Evolutionary conservation across 2,797 vertebrate species (phyloP).

Genomic region (Lutjanus campechanus): DNA sequence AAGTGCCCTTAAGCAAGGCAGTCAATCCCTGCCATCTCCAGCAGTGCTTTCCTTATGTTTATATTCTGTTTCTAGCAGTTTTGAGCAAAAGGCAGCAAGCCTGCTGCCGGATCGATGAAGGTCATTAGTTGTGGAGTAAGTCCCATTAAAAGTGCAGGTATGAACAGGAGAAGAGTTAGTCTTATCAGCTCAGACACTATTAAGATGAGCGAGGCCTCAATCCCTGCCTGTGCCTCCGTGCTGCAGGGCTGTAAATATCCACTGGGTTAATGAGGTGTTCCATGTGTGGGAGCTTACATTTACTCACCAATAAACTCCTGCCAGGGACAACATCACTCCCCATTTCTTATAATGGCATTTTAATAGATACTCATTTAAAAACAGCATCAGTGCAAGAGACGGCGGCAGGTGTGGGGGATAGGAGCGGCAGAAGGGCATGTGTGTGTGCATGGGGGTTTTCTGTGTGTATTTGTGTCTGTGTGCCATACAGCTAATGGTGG

Average conservation of each 20-base stretch:
- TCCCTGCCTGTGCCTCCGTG: slow-evolving; percentile 28
- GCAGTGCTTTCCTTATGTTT: neutral
- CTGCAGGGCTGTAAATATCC: slow-evolving; percentile 68
- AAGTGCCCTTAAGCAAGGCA: neutral
- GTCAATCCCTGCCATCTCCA: neutral
- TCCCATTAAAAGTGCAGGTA: slow-evolving; percentile 48
- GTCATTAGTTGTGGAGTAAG: slow-evolving; percentile 29
- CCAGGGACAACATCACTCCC: slow-evolving; percentile 64
- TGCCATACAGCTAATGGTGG: slow-evolving; percentile 8
- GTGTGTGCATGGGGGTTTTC: neutral
- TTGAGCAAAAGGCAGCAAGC: slow-evolving; percentile 9
- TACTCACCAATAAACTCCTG: slow-evolving; percentile 72
- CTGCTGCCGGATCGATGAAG: slow-evolving; percentile 27
- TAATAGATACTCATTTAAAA: slow-evolving; percentile 74
- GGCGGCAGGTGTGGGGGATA: slow-evolving; percentile 16
- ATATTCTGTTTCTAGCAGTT: neutral
- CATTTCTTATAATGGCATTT: slow-evolving; percentile 74
- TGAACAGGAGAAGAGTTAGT: slow-evolving; percentile 20
- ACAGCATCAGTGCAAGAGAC: slow-evolving; percentile 26
- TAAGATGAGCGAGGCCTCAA: slow-evolving; percentile 50
- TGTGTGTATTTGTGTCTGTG: slow-evolving; percentile 1
- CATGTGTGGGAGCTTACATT: slow-evolving; percentile 67
- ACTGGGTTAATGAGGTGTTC: slow-evolving; percentile 74
- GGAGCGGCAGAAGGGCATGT: neutral
- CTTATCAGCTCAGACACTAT: slow-evolving; percentile 47